Conservation (phyloP, 2,888 invertebrate genomes). For the Eueremaeus valkanovi region DNA sequence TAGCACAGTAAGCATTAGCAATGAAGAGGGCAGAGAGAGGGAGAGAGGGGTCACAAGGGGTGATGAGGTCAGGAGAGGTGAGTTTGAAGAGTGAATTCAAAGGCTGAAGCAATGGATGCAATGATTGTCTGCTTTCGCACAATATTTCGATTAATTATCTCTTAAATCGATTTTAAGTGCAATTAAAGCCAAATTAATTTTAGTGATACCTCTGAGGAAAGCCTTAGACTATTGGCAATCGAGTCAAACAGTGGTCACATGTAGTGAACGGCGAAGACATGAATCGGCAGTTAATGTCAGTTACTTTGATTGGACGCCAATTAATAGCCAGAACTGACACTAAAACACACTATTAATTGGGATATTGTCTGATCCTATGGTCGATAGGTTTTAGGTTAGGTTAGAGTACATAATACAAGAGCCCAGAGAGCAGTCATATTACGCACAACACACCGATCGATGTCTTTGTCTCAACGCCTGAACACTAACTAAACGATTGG, state of each 20-base stretch:
- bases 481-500: too few species aligned
- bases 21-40: too few species aligned
- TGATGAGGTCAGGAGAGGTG: too few species aligned
- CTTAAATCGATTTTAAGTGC: neutral
- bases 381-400: slow-evolving; percentile 9
- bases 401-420: neutral
- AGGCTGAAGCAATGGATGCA: neutral
- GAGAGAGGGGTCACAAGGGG: too few species aligned
- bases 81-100: too few species aligned
- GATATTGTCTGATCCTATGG: neutral
- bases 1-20: too few species aligned
- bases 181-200: neutral
- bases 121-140: neutral
- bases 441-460: neutral
- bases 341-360: slow-evolving; percentile 24
- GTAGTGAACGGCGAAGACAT: slow-evolving; percentile 6
- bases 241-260: neutral
- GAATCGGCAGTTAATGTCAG: neutral
- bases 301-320: neutral
- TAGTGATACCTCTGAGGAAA: neutral
- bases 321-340: slow-evolving; percentile 29
- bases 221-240: neutral
- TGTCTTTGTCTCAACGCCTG: neutral
- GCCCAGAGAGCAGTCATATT: too few species aligned
- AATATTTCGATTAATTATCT: neutral